Base-by-base conservation (phyloP, 1,140 invertebrate genomes). In the Lepidurus apus region DNA sequence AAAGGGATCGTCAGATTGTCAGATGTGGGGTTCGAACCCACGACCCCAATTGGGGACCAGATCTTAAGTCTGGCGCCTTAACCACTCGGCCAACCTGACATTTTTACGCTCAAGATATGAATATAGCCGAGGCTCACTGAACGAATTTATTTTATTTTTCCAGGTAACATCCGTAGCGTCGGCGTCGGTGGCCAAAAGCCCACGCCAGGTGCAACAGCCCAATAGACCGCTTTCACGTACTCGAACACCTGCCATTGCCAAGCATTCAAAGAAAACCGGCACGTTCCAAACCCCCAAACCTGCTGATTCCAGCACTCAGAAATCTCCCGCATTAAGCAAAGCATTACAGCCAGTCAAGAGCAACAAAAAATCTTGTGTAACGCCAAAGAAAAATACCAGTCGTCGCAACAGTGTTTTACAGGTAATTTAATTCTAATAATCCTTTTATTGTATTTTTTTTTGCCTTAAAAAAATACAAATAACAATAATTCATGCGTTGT, bases 21-120 rank as follows among this genome's bases (percentile, higher is more conserved):
- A 90, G 88, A 88, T 90, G 89, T 90, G 89, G 88, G 89, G 89
- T 90, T 90, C 89, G 89, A 90, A 90, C 89, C 89, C 89, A 90
- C 89, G 89, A 89, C 90, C 89, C 88, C 88, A 86, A 83, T 87
- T 85, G 89, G 87, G 89, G 90, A 90, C 89, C 89, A 90, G 89
- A 90, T 87, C 89, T 90, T 90, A 90, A 90, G 89, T 90, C 89
- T 90, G 89, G 89, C 89, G 89, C 88, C 89, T 89, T 90, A 89
- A 90, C 89, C 89, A 87, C 89, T 90, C 89, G 89, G 89, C 88
- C 89, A 89, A 89, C 88, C 88, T 89, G 82, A 65, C 53, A 65
- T 65, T 13, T 65, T 21, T 7, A 7, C 0, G 53, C 9, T 7
- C 21, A 13, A 9, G 17, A 17, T n/a, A 65, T 65, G 53, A 17